Evolutionary conservation across 2,113 vertebrate genomes (phyloP).

Genomic region (Mobula hypostoma): DNA sequence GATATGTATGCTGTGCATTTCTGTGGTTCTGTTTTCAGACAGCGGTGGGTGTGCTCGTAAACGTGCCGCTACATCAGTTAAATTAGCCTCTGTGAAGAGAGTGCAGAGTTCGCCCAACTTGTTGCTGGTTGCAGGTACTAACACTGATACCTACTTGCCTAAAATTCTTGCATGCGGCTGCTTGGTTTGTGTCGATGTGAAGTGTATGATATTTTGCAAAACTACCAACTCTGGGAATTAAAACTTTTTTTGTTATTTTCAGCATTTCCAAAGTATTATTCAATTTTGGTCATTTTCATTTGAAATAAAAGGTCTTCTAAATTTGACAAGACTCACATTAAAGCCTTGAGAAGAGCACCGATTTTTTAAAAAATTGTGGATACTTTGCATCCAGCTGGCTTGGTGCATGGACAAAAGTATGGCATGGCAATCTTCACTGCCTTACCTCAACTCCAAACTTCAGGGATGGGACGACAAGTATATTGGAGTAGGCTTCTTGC

Average conservation of each 20-base stretch:
- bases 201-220: not conserved
- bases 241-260: not conserved
- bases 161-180: not conserved
- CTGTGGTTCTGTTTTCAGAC: conserved; percentile 83
- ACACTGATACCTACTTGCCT: conserved; percentile 41
- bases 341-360: not conserved
- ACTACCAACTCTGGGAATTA: not conserved
- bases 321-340: no score
- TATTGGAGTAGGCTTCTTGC: not conserved
- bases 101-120: conserved; percentile 96
- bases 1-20: conserved; percentile 47
- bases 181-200: not conserved
- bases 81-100: conserved; percentile 92
- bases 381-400: not conserved
- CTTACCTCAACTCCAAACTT: not conserved
- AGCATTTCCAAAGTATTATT: conserved; percentile 26
- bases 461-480: not conserved
- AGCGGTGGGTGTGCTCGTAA: conserved; percentile 86
- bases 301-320: not conserved
- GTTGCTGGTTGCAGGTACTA: conserved; percentile 80
- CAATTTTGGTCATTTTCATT: not conserved
- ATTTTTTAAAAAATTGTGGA: not conserved
- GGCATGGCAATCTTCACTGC: no score
- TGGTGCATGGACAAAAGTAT: not conserved
- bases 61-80: conserved; percentile 81